These are phyloP conservation scores for Incurvaria masculella DNA, from an alignment of 2,888 invertebrate species.

Conservation along the genomic window DNA sequence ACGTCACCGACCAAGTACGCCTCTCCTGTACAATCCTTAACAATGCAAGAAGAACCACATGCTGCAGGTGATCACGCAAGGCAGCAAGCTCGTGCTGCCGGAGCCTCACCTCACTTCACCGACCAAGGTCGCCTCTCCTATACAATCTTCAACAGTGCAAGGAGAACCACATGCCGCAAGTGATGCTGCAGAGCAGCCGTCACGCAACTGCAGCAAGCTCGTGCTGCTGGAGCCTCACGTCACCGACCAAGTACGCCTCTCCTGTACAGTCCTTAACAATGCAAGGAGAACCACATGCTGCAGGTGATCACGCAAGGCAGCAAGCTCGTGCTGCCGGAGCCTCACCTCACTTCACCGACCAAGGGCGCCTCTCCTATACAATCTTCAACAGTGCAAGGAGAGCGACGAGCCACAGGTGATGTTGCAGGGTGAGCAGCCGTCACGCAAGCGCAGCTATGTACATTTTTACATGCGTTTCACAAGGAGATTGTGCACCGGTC, in stretches of 20 bases:
- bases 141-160: constrained; percentile 73
- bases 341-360: constrained; percentile 94
- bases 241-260: constrained; percentile 66
- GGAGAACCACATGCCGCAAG: constrained; percentile 92
- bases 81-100: constrained; percentile 86
- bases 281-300: constrained; percentile 95
- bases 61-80: constrained; percentile 75
- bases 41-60: constrained; percentile 90
- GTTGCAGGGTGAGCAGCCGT: constrained; percentile 81
- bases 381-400: constrained; percentile 73
- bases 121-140: constrained; percentile 59
- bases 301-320: constrained; percentile 77
- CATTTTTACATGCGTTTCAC: too few relatives aligned
- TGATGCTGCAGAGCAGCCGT: constrained; percentile 83
- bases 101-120: constrained; percentile 91
- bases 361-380: constrained; percentile 46
- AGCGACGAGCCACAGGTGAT: constrained; percentile 92
- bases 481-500: too few relatives aligned
- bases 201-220: constrained; percentile 92
- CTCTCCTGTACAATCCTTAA: constrained; percentile 27
- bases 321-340: constrained; percentile 84
- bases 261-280: constrained; percentile 34
- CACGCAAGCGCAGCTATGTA: constrained; percentile 91
- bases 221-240: constrained; percentile 97
- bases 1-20: constrained; percentile 83